Percentiles rank a stretch among this genome's conserved stretches.
phyloP scores from a whole-genome alignment of 2,888 invertebrate species.

The Apotomis turbidana region DNA sequence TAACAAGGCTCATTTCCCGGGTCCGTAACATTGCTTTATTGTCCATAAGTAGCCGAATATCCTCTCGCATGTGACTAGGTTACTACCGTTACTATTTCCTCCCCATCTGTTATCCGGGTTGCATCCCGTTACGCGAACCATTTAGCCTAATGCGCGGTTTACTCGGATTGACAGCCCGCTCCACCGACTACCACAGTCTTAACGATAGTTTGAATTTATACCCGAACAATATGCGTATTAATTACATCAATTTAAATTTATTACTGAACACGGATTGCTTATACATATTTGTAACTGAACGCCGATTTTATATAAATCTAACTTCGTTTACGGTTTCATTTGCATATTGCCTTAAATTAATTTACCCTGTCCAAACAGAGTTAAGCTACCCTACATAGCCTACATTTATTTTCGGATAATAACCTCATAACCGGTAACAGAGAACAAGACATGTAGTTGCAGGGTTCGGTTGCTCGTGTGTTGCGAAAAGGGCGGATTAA shows the following conservation, averaged over 20 bases:
- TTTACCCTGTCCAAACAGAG: slow-evolving; percentile 60
- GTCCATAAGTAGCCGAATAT: slow-evolving; percentile 70
- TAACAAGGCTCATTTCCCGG: slow-evolving; percentile 72
- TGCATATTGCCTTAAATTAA: slow-evolving; percentile 65
- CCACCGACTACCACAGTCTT: slow-evolving; percentile 56
- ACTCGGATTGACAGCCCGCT: slow-evolving; percentile 74
- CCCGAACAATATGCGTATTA: slow-evolving; percentile 63
- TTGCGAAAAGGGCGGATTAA: slow-evolving; percentile 77
- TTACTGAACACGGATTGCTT: slow-evolving; percentile 33
- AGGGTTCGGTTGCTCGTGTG: slow-evolving; percentile 57
- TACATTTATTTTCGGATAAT: slow-evolving; percentile 80
- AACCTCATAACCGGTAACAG: slow-evolving; percentile 70
- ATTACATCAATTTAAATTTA: slow-evolving; percentile 51
- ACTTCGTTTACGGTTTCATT: slow-evolving; percentile 18
- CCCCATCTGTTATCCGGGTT: slow-evolving; percentile 56
- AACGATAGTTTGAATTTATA: slow-evolving; percentile 69
- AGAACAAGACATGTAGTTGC: slow-evolving; percentile 76
- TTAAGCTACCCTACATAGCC: slow-evolving; percentile 69
- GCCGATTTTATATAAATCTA: slow-evolving; percentile 8
- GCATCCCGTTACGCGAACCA: slow-evolving; percentile 76
- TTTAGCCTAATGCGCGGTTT: slow-evolving; percentile 82
- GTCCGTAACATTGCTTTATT: slow-evolving; percentile 76
- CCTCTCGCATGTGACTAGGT: slow-evolving; percentile 57
- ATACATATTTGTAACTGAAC: slow-evolving; percentile 15
- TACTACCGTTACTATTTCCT: slow-evolving; percentile 74